Conservation (phyloP, 1,140 invertebrate species). For the Bradynema listronoti region DNA sequence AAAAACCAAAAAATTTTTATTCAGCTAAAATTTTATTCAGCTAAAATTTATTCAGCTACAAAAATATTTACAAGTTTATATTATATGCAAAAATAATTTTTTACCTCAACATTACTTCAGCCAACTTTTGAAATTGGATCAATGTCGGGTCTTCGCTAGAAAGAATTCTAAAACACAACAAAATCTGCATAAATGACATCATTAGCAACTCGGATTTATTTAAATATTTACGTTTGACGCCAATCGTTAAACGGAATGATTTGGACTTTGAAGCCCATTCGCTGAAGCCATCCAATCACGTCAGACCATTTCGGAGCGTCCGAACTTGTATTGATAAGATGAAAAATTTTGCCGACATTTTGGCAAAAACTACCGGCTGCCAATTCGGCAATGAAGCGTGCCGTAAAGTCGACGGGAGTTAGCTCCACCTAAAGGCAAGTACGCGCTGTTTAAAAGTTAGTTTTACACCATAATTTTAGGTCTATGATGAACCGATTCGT, state of each 20-base stretch:
- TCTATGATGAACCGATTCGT: no score
- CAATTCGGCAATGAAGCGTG: constrained; percentile 59
- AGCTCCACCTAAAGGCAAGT: constrained; percentile 62
- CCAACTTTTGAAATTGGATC: constrained; percentile 46
- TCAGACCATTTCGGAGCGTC: constrained; percentile 37
- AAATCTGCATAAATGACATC: not conserved
- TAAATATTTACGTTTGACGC: constrained; percentile 28
- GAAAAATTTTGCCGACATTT: constrained; percentile 61
- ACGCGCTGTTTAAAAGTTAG: no score
- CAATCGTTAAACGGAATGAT: constrained; percentile 26
- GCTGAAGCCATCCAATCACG: constrained; percentile 42
- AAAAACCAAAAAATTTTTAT: no score
- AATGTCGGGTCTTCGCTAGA: constrained; percentile 29
- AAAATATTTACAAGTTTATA: not conserved
- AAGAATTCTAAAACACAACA: constrained; percentile 21
- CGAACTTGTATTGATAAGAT: constrained; percentile 55
- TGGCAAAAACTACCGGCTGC: constrained; percentile 55
- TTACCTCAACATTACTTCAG: constrained; percentile 43
- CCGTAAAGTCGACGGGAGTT: constrained; percentile 63
- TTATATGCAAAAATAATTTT: no score
- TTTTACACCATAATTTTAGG: no score
- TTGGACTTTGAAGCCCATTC: constrained; percentile 37
- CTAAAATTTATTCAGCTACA: constrained; percentile 14
- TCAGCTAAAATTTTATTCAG: no score
- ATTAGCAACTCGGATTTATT: not conserved